Conservation (phyloP, 2,113 vertebrate species). For the Triplophysa dalaica region DNA sequence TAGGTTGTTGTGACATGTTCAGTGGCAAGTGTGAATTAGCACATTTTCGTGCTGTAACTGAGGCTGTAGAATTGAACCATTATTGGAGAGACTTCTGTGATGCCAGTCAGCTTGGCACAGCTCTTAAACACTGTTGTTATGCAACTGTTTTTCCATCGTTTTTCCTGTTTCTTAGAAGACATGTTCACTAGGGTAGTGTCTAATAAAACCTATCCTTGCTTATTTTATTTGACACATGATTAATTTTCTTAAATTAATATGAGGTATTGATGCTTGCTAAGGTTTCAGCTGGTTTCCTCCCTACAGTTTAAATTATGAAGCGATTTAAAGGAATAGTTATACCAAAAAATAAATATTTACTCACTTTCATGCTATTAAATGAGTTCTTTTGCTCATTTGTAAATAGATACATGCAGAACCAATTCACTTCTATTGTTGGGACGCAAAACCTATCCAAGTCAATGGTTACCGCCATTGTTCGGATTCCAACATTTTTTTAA, state of each 20-base stretch:
- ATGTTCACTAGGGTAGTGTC: not conserved
- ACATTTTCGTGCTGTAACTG: conserved; percentile 17
- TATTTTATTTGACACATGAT: not conserved
- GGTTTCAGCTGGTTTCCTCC: not conserved
- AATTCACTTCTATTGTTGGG: too few relatives aligned
- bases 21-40: not conserved
- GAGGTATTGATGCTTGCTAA: too few relatives aligned
- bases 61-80: conserved; percentile 15
- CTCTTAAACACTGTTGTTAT: conserved; percentile 29
- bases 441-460: too few relatives aligned
- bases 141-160: conserved; percentile 6
- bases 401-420: too few relatives aligned
- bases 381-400: too few relatives aligned
- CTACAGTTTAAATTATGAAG: not conserved
- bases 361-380: too few relatives aligned
- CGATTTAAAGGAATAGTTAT: too few relatives aligned
- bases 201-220: not conserved
- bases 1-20: conserved; percentile 15
- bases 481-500: too few relatives aligned
- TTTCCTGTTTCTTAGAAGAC: conserved; percentile 10
- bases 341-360: too few relatives aligned
- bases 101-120: conserved; percentile 27
- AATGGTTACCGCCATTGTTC: too few relatives aligned
- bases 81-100: conserved; percentile 17
- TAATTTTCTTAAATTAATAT: not conserved